Evolutionary conservation across 2,797 vertebrate genomes (phyloP).

Genomic region (Lepus oiostolus): DNA sequence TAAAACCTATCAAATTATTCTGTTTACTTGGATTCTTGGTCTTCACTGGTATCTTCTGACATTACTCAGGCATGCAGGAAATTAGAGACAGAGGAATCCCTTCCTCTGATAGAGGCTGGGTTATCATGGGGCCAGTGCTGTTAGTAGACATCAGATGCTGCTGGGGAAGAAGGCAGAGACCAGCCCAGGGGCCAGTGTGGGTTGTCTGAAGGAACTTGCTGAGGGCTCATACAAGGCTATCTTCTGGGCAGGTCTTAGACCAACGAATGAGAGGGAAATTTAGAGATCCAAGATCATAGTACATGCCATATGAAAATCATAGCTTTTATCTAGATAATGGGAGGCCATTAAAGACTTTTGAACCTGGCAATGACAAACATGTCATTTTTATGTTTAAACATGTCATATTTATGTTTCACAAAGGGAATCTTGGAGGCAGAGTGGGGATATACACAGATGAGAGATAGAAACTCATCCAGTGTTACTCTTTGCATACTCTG

Average conservation of each 20-base stretch:
- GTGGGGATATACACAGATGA: not conserved
- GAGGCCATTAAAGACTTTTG: not conserved
- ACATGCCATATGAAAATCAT: not conserved
- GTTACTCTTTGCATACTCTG: not conserved
- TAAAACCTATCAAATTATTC: not conserved
- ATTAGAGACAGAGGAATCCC: not conserved
- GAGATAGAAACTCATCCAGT: fast-evolving
- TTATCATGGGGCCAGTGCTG: not conserved
- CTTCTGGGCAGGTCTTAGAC: not conserved
- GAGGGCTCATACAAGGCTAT: fast-evolving
- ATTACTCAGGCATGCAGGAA: not conserved
- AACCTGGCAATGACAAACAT: not conserved
- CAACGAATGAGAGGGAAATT: not conserved
- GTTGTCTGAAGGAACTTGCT: no score
- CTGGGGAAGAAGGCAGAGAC: not conserved
- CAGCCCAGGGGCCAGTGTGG: fast-evolving
- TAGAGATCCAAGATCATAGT: not conserved
- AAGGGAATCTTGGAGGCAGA: not conserved
- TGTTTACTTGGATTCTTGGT: not conserved
- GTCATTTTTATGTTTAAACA: not conserved
- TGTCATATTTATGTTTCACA: not conserved
- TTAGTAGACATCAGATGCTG: not conserved
- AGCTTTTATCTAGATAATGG: not conserved
- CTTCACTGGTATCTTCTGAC: not conserved
- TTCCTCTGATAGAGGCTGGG: not conserved